Percentiles rank a stretch among this genome's conserved stretches.
phyloP scores from a whole-genome alignment of 2,888 invertebrate genomes.

The Ormyrus thymus region DNA sequence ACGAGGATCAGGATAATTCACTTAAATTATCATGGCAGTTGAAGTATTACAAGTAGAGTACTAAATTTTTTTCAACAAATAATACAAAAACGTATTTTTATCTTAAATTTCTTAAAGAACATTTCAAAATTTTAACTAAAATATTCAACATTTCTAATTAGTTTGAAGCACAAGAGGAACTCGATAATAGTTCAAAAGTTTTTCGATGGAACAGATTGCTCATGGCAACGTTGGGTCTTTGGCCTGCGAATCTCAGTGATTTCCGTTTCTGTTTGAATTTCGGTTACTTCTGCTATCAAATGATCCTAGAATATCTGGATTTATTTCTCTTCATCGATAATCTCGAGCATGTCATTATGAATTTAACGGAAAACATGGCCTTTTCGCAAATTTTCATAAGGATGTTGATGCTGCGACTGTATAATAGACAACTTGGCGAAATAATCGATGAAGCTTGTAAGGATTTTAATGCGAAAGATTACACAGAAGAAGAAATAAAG shows the following conservation, averaged over 20 bases:
- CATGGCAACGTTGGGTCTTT: constrained; percentile 63
- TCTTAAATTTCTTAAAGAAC: neutral
- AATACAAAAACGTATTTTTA: neutral
- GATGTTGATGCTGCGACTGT: constrained; percentile 63
- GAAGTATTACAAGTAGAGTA: neutral
- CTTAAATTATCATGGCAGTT: neutral
- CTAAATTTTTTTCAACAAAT: neutral
- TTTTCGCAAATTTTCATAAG: constrained; percentile 65
- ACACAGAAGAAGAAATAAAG: constrained; percentile 58
- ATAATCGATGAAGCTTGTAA: constrained; percentile 61
- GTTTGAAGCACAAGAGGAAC: constrained; percentile 56
- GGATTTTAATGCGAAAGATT: constrained; percentile 61
- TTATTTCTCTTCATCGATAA: constrained; percentile 62
- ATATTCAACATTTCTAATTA: neutral
- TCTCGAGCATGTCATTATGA: constrained; percentile 66
- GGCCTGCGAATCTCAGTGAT: constrained; percentile 62
- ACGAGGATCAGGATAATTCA: neutral
- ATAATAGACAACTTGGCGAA: constrained; percentile 61
- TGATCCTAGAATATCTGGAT: constrained; percentile 66
- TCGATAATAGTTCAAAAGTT: constrained; percentile 60
- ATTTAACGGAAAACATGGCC: constrained; percentile 66
- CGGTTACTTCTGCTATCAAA: constrained; percentile 65
- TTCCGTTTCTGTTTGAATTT: constrained; percentile 61
- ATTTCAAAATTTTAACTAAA: neutral
- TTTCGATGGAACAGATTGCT: constrained; percentile 63